Evolutionary conservation across 2,797 vertebrate genomes (phyloP), one percentile per base, ranked within the genome.

Genomic region (Perodicticus potto): DNA sequence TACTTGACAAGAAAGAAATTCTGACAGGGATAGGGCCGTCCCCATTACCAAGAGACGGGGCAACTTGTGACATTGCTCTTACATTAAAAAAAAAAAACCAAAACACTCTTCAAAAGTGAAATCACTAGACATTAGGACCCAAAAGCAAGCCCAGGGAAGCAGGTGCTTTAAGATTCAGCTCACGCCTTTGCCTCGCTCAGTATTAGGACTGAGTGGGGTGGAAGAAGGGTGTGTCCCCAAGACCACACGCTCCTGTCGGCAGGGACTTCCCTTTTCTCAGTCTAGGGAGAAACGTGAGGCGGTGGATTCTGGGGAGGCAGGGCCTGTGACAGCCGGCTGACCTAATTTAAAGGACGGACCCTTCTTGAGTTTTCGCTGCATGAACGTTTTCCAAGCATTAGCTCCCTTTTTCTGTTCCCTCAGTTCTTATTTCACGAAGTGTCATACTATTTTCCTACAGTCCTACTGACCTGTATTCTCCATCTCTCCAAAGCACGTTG

Each of bases 301-400:
- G 91, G 92, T 61, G 96, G 74, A 97, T 92, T 94, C 89, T 72
- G 82, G 86, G 72, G 94, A 96, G 98, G 86, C 70, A 93, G 89
- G 29, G 57, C 93, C 80, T 96, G 87, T 92, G 97, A 97, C 93
- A 86, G 90, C 84, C 80, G 12, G 93, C 86, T 97, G 97, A 97
- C 97, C 96, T 96, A 96, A 93, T 97, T 98, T 96, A 81, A 97
- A 96, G 78, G 86, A 98, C 13, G 45, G 97, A 91, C 53, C 97
- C 94, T 97, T 89, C 93, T 65, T 96, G 94, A 97, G 92, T 67
- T 96, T 97, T 97, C 93, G 45, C 72, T 91, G 81, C 97, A 65
- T 25, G 53, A 97, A 37, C 55, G 37, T 97, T 43, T 98, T 97
- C 91, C 86, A 98, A 96, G 89, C 63, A 97, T 97, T 97, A 95